Percentiles rank a stretch among this genome's conserved stretches.
Conservation (phyloP, 2,797 vertebrate species). For the Bradypodion ventrale region DNA sequence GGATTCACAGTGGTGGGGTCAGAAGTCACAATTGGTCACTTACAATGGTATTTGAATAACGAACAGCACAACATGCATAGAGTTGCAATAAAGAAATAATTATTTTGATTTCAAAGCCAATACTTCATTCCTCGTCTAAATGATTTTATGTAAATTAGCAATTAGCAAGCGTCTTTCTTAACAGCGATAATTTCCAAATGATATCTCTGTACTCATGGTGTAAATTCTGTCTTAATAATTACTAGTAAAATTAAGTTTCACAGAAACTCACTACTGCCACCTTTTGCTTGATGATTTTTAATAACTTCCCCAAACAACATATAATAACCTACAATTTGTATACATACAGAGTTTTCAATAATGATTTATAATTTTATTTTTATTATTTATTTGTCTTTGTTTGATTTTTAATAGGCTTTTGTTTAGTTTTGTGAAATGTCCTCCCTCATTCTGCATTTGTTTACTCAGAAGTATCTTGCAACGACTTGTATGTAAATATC, state of each 20-base stretch:
- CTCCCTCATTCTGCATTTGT: background rate
- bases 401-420: background rate
- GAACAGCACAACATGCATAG: no score
- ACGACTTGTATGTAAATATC: background rate
- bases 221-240: background rate
- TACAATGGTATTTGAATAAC: no score
- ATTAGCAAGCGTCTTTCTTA: background rate
- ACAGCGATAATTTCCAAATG: background rate
- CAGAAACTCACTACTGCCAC: slow-evolving; percentile 77
- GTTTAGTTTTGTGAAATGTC: background rate
- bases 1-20: no score
- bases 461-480: background rate
- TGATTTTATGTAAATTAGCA: background rate
- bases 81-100: background rate
- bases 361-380: background rate
- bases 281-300: slow-evolving; percentile 66
- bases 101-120: background rate
- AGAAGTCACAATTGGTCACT: no score
- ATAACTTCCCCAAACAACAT: background rate
- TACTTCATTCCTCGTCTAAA: background rate
- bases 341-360: background rate
- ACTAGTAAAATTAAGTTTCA: background rate
- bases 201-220: background rate
- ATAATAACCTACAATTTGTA: background rate
- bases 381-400: background rate